Percentiles rank a stretch among this genome's conserved stretches.
These are phyloP conservation scores for Astatoreochromis straeleni DNA, from an alignment of 2,113 vertebrate genomes.

Conservation along the genomic window DNA sequence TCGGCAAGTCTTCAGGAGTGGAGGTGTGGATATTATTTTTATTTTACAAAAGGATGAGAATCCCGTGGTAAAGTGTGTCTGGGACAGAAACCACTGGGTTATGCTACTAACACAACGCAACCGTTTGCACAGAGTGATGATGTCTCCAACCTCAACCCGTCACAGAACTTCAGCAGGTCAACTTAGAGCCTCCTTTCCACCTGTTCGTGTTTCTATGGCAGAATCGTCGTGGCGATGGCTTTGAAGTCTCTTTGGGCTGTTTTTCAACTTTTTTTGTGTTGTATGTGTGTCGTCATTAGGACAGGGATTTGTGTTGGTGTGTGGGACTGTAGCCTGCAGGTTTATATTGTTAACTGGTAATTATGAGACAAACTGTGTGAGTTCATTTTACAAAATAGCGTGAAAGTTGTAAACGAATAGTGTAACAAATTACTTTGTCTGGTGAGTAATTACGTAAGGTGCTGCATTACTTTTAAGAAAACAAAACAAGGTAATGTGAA, in stretches of 20 bases:
- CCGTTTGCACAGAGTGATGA: background rate
- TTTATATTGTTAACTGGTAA: background rate
- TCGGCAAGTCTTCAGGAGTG: background rate
- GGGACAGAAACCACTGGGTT: background rate
- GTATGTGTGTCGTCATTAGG: rapidly evolving
- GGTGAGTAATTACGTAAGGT: background rate
- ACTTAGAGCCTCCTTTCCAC: background rate
- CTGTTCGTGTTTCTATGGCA: rapidly evolving
- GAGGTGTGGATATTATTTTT: background rate
- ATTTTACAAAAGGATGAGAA: background rate
- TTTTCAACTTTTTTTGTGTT: background rate
- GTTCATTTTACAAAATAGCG: background rate
- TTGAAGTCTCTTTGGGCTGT: background rate
- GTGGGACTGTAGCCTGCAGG: background rate
- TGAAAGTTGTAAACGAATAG: background rate
- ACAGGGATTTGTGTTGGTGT: background rate
- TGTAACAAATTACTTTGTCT: background rate
- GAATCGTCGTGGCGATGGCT: background rate
- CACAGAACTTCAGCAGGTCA: background rate
- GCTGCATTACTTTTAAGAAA: background rate
- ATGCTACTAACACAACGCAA: background rate
- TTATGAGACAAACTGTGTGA: background rate
- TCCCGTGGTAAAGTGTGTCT: background rate
- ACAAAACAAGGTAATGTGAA: background rate
- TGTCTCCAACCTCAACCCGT: rapidly evolving